Evolutionary conservation across 2,888 invertebrate genomes (phyloP), one percentile per base, ranked within the genome.

Genomic region (Cephus sareptanus): DNA sequence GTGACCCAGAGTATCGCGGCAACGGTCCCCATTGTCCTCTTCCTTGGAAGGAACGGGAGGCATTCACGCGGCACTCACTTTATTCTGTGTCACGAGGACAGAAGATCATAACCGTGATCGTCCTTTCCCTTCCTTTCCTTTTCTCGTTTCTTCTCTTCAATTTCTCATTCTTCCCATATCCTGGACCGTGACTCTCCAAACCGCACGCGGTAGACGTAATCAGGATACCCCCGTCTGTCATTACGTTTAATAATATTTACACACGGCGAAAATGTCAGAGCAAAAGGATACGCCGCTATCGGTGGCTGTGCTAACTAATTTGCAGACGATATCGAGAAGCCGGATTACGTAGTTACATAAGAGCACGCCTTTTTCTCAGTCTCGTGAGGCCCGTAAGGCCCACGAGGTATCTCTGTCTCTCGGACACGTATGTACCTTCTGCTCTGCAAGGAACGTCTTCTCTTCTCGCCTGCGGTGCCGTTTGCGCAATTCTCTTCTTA

Each of bases 181-280:
- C 23, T 56, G 15, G 56, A 56, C 23, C 56, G 56, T 6, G 56
- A 15, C 23, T 56, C 6, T 56, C 56, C 9, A 23, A 23, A 56
- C 56, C 23, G 56, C 71, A 11, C 9, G 33, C 74, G 35, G 74
- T 12, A 35, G 35, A 35, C 33, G 12, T 1, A 4, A 35, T 11
- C 4, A 6, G 23, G 23, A 35, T 13, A 35, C 3, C 0, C 34
- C 2, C 35, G 15, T 15, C 15, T 2, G 56, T 9, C 23, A 9
- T 56, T 56, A 9, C 2, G 34, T 4, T 34, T n/a, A 23, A 35
- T 35, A 87, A 87, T 88, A 88, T 89, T 88, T 89, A 56, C 56
- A 23, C 1, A 86, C 84, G 83, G 80, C 82, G 84, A 84, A 88
- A 89, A 89, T 89, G 88, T 88, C 88, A 89, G 86, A 78, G 81